phyloP scores from a whole-genome alignment of 2,797 vertebrate genomes.

The Tympanoctomys barrerae region DNA sequence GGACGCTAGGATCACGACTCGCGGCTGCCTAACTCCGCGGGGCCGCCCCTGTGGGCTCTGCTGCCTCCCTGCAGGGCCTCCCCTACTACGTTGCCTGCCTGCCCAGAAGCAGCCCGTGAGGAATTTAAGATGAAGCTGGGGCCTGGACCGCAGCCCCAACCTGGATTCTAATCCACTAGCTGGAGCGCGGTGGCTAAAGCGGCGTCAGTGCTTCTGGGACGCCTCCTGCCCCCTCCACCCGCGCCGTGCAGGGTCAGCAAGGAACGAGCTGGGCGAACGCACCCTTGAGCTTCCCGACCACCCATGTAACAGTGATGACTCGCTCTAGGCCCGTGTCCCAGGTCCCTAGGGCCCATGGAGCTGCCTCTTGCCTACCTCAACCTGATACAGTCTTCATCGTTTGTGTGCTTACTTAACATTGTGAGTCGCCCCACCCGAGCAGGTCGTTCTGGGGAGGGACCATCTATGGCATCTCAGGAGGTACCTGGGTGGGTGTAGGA shows the following conservation, averaged over 20 bases:
- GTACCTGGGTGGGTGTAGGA: background rate
- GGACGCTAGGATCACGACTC: background rate
- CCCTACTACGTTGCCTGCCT: background rate
- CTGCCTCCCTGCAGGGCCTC: background rate
- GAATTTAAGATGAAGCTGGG: background rate
- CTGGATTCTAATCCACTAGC: background rate
- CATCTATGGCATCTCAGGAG: too few species aligned
- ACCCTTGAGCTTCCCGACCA: background rate
- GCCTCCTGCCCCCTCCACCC: background rate
- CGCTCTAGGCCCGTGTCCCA: background rate
- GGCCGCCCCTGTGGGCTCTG: background rate
- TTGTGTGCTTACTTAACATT: background rate
- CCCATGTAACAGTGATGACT: background rate
- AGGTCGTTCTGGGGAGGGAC: rapidly evolving
- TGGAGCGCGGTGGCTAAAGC: background rate
- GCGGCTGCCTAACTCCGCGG: background rate
- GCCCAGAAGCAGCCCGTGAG: rapidly evolving
- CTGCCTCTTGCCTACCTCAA: rapidly evolving
- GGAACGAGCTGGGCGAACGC: background rate
- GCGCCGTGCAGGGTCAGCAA: background rate
- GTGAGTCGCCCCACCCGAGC: background rate
- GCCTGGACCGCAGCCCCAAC: background rate
- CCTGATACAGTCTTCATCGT: background rate
- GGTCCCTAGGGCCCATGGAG: rapidly evolving
- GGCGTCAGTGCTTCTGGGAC: background rate